Conservation (phyloP, 2,113 vertebrate genomes). For the Miniopterus natalensis region DNA sequence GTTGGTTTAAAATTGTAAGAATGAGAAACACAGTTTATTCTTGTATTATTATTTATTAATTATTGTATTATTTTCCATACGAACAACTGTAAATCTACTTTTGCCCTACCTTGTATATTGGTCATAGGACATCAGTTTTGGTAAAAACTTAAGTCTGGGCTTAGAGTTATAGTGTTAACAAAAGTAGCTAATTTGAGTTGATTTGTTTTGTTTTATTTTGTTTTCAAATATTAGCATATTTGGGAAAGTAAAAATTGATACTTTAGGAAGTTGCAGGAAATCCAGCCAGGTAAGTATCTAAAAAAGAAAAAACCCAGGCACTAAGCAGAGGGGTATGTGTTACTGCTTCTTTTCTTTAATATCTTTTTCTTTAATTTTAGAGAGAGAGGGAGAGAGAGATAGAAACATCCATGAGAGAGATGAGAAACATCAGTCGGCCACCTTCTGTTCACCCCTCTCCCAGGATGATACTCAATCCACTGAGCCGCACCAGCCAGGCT, state of each 20-base stretch:
- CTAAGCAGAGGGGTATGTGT: neutral
- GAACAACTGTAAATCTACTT: neutral
- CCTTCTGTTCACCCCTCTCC: no score
- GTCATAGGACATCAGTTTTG: conserved; percentile 32
- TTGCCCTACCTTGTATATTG: neutral
- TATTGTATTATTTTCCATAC: neutral
- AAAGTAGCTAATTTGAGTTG: conserved; percentile 32
- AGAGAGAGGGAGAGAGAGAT: no score
- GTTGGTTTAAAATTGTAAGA: neutral
- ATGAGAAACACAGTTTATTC: neutral
- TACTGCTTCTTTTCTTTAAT: conserved; percentile 29
- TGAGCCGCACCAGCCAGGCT: neutral
- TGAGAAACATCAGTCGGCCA: no score
- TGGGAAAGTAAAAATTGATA: conserved; percentile 51
- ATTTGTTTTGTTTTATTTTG: neutral
- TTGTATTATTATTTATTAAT: neutral
- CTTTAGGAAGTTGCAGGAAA: conserved; percentile 34
- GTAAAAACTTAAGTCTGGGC: conserved; percentile 40
- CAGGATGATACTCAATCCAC: no score
- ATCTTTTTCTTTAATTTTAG: neutral
- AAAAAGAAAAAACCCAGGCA: neutral
- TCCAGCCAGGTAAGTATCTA: neutral
- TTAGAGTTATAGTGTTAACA: conserved; percentile 57
- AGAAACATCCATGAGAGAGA: no score
- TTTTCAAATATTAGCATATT: conserved; percentile 20